Conservation (phyloP, 2,113 vertebrate genomes). For the Bombycilla garrulus region DNA sequence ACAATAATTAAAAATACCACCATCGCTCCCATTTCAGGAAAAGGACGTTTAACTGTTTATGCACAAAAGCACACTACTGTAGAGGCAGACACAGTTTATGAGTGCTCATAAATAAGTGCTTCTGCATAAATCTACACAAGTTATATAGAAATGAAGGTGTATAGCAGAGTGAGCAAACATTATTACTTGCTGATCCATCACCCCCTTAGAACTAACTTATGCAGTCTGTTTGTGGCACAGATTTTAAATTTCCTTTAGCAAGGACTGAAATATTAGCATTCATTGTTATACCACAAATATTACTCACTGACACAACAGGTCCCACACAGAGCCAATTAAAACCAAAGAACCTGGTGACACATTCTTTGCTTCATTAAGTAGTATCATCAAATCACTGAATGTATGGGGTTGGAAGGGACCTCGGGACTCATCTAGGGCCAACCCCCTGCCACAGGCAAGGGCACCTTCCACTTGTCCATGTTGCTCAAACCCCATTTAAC, state of each 20-base stretch:
- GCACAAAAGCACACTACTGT: not conserved
- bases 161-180: not conserved
- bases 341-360: not conserved
- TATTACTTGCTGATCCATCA: not conserved
- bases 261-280: not conserved
- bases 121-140: constrained; percentile 25
- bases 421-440: not conserved
- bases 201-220: not conserved
- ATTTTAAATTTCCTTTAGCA: not conserved
- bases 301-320: not conserved
- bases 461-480: not conserved
- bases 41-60: not conserved
- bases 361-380: not conserved
- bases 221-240: not conserved
- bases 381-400: not conserved
- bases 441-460: not conserved
- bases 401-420: not conserved
- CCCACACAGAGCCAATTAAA: not conserved
- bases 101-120: not conserved
- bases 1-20: not conserved
- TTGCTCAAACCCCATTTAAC: not conserved
- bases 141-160: constrained; percentile 17
- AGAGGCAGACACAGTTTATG: not conserved
- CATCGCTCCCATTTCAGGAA: not conserved
- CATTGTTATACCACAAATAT: not conserved